phyloP scores from a whole-genome alignment of 2,113 vertebrate species.

The Myiozetetes cayanensis region DNA sequence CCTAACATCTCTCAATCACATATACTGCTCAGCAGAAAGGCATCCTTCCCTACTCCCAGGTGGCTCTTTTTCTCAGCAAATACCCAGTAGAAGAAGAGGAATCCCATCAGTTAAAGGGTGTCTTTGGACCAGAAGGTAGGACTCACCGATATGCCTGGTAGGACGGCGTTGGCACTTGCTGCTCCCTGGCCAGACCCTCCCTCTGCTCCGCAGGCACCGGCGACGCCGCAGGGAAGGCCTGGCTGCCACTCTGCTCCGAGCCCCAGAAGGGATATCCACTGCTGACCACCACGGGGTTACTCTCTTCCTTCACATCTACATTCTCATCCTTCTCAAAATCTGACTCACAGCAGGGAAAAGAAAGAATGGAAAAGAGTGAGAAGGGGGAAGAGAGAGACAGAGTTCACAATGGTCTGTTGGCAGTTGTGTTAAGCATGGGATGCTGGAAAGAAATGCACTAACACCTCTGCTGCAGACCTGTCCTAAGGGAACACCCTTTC shows the following conservation, averaged over 20 bases:
- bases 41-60: not conserved
- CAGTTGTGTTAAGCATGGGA: not conserved
- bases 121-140: not conserved
- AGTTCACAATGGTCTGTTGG: not conserved
- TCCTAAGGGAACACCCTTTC: not conserved
- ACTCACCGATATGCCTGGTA: constrained; percentile 82
- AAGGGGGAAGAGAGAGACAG: not conserved
- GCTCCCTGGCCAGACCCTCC: constrained; percentile 78
- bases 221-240: constrained; percentile 62
- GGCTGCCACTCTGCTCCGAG: constrained; percentile 68
- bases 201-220: constrained; percentile 70
- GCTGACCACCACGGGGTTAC: constrained; percentile 66
- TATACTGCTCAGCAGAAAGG: not conserved
- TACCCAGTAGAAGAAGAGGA: not conserved
- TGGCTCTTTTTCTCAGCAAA: not conserved
- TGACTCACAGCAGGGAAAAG: constrained; percentile 6
- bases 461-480: not conserved
- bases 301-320: constrained; percentile 61
- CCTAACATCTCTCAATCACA: not conserved
- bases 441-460: not conserved
- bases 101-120: not conserved
- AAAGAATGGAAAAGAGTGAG: not conserved
- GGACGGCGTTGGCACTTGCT: constrained; percentile 77
- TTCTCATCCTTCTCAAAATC: constrained; percentile 67
- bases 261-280: constrained; percentile 81